Evolutionary conservation across 2,888 invertebrate species (phyloP).

Genomic region (Agonopterix heracliana): DNA sequence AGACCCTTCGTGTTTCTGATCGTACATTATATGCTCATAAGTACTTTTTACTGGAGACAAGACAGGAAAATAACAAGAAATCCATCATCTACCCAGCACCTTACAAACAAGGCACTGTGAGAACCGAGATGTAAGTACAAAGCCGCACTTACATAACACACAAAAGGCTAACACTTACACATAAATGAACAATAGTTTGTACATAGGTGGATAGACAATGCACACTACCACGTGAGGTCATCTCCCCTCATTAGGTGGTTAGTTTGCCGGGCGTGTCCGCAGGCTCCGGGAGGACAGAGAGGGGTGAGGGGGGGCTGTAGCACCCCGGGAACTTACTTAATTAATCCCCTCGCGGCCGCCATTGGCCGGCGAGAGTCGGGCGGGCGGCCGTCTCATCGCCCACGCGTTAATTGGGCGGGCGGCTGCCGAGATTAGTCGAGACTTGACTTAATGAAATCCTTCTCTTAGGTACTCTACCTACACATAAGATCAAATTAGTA

Average conservation of each 20-base stretch:
- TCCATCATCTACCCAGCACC: too few species aligned
- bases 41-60: too few species aligned
- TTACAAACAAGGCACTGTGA: background rate
- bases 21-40: too few species aligned
- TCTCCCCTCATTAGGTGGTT: constrained; percentile 77
- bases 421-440: constrained; percentile 50
- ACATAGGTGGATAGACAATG: constrained; percentile 61
- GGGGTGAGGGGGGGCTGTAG: constrained; percentile 33
- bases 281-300: constrained; percentile 59
- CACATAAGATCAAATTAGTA: constrained; percentile 2
- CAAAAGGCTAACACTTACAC: constrained; percentile 59
- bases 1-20: too few species aligned
- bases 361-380: constrained; percentile 65
- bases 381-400: constrained; percentile 66
- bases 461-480: constrained; percentile 29
- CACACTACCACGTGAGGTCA: constrained; percentile 73
- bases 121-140: constrained; percentile 17
- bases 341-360: constrained; percentile 73
- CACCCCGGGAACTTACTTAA: constrained; percentile 68
- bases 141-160: constrained; percentile 26
- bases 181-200: constrained; percentile 61
- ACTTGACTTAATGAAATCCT: constrained; percentile 60
- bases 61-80: too few species aligned
- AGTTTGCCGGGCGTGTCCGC: constrained; percentile 77
- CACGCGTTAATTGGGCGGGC: constrained; percentile 74